Base-by-base conservation (phyloP, 2,113 vertebrate species). In the Leptocoma aspasia region DNA sequence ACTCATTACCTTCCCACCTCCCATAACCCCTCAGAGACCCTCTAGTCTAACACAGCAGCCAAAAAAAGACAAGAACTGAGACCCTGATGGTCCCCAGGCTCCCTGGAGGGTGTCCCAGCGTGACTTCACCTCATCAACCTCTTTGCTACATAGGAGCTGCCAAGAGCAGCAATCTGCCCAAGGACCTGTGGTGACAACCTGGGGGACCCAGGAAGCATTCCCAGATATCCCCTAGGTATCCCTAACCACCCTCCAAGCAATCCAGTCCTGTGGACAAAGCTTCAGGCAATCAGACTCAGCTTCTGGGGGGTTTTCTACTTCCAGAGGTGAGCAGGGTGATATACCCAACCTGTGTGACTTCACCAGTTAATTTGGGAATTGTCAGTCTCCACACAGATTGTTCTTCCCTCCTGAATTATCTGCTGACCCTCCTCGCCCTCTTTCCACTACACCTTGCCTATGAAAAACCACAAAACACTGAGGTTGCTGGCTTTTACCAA, bases 51-150 rank as follows among this genome's bases (percentile, higher is more conserved):
- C 77, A 41, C 1, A 78, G 35, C 1, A 9, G 27, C 24, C 59
- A 63, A 50, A 24, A 35, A 53, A 72, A 49, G n/a, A 7, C 21
- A 66, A 66, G 23, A 59, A 50, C 8, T 3, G 45, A 35, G 47
- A 73, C 13, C 23, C 16, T 27, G 17, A 33, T 13, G 19, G 31
- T 50, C 44, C 53, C 49, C 5, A 8, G 22, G 10, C 9, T 81
- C 79, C 30, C 21, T 8, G 1, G 3, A 0, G 1, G 37, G 6
- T 80, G 12, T 85, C 28, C 27, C 42, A 47, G 44, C 10, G 2
- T 7, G 17, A 73, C 11, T 52, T 59, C 33, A 69, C 37, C 31
- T 65, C 70, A 49, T 14, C 35, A 50, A 15, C 16, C 41, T 64
- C 44, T 85, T 52, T 6, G 0, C 37, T 24, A 20, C 0, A 2